Percentiles rank a stretch among this genome's conserved stretches.
Evolutionary conservation across 2,888 invertebrate genomes (phyloP).

Genomic region (Ellobium chinense): DNA sequence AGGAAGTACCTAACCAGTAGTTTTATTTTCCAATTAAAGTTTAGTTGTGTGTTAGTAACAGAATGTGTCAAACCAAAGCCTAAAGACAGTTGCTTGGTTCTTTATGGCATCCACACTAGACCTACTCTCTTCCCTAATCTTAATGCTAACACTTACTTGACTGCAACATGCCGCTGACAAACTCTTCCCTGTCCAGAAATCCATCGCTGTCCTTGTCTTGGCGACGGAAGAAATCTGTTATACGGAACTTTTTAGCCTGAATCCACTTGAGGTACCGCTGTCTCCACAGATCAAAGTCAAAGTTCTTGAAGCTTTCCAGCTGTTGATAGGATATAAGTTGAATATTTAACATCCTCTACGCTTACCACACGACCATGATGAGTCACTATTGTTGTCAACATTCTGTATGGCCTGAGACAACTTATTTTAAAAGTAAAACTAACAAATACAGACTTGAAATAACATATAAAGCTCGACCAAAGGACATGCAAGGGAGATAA

Average conservation of each 20-base stretch:
- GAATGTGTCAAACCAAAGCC: background rate
- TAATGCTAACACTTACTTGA: slow-evolving; percentile 67
- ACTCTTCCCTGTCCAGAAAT: slow-evolving; percentile 74
- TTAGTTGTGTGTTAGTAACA: background rate
- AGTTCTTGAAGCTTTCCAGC: slow-evolving; percentile 78
- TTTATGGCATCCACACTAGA: background rate
- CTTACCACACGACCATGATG: too few species aligned
- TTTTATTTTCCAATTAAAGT: too few species aligned
- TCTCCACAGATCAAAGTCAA: slow-evolving; percentile 78
- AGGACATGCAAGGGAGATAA: too few species aligned
- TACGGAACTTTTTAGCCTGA: slow-evolving; percentile 76
- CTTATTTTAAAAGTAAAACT: too few species aligned
- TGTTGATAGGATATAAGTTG: too few species aligned
- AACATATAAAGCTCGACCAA: too few species aligned
- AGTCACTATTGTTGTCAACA: too few species aligned
- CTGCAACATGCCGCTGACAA: slow-evolving; percentile 77
- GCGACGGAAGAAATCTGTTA: slow-evolving; percentile 78
- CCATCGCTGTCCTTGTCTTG: slow-evolving; percentile 78
- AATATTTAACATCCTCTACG: too few species aligned
- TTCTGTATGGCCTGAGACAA: too few species aligned
- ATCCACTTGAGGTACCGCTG: slow-evolving; percentile 77
- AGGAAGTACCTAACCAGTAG: too few species aligned
- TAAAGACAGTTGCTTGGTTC: too few species aligned
- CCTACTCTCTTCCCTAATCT: background rate
- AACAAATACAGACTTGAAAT: too few species aligned